Base-by-base conservation (phyloP, 2,797 vertebrate species). In the Anabacerthia variegaticeps region DNA sequence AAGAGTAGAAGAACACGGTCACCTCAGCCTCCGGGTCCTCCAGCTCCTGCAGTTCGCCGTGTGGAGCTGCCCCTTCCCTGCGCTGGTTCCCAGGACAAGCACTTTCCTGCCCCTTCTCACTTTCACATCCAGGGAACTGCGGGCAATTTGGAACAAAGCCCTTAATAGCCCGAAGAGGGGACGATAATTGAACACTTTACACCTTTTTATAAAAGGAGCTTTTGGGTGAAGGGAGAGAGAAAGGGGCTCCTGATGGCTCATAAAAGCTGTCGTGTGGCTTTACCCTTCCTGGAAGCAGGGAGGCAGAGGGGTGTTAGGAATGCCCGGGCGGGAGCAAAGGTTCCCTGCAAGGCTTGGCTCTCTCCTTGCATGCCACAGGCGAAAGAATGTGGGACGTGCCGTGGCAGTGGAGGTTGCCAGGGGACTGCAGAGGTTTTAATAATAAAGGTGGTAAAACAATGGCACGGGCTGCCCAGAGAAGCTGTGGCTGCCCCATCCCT, bases 341-440 rank as follows among this genome's bases (percentile, higher is more conserved):
- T 10, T 83, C 76, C 7, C 20, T 32, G n/a, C 32, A 10, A 46
- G 66, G 46, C 32, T 44, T 34, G 59, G 30, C 15, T 52, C 37
- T 4, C 5, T 21, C 36, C 20, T 66, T 20, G 3, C 3, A 1
- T 9, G 12, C 24, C 34, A 18, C 41, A 67, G 6, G 17, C 36
- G 8, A 19, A 41, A 54, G 48, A 28, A 54, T 3, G 9, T 6
- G 1, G 49, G 36, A 4, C 0, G 1, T 62, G 46, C 19, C 30
- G 49, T 26, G 44, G 61, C 28, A 37, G 26, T 3, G 63, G 54
- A 44, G 49, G 26, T 26, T 27, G 28, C 24, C 16, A 1, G 4
- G 72, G 83, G 24, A 9, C 17, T 27, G 10, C 19, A 2, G 30
- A 46, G 36, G 5, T 7, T 41, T 77, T 56, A 9, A 15, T 5